Percentiles rank a stretch among this genome's conserved stretches.
These are phyloP conservation scores for Tipula vernalis DNA, from an alignment of 2,888 invertebrate genomes.

Conservation along the genomic window DNA sequence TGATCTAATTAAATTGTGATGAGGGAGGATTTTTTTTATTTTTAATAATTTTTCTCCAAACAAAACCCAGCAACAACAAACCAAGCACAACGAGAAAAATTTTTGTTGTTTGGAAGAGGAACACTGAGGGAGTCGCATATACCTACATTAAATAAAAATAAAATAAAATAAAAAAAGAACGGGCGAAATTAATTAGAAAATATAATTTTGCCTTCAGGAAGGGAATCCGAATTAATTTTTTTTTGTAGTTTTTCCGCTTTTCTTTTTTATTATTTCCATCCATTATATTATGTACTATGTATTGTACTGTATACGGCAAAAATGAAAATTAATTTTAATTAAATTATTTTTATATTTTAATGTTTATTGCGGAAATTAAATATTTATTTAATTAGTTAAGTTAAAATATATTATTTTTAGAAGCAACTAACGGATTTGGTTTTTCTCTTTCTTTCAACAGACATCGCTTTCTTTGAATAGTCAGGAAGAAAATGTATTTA, in stretches of 20 bases:
- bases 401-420: not conserved
- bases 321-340: not conserved
- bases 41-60: not conserved
- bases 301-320: not conserved
- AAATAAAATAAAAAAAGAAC: not conserved
- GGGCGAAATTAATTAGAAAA: not conserved
- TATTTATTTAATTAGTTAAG: slow-evolving; percentile 4
- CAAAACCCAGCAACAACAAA: not conserved
- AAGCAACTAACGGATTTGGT: not conserved
- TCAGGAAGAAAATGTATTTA: not conserved
- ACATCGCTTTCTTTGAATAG: not conserved
- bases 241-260: not conserved
- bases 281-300: not conserved
- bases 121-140: not conserved
- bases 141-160: not conserved
- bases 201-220: not conserved
- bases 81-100: not conserved
- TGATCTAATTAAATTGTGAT: not conserved
- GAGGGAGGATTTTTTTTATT: not conserved
- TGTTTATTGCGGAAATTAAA: not conserved
- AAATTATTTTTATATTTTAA: slow-evolving; percentile 1
- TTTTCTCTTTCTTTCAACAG: not conserved
- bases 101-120: not conserved
- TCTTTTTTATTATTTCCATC: not conserved
- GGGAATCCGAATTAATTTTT: not conserved